Percentiles rank a stretch among this genome's conserved stretches.
Evolutionary conservation across 2,888 invertebrate species (phyloP).

Genomic region (Ptychoptera albimana): DNA sequence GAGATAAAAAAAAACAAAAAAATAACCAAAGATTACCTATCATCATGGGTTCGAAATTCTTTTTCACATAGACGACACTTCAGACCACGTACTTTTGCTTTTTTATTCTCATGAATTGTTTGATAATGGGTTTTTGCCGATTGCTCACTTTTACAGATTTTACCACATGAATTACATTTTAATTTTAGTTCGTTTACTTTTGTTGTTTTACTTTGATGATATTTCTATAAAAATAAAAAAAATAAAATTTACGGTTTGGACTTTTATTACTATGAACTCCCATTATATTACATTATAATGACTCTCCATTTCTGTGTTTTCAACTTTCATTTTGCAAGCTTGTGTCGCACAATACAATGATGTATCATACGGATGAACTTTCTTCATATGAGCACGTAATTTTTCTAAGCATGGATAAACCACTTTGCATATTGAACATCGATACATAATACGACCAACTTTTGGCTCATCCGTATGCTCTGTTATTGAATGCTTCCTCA

Average conservation of each 20-base stretch:
- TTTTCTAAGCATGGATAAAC: not conserved
- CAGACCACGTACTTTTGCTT: conserved; percentile 18
- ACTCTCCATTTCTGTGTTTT: not conserved
- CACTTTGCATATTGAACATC: not conserved
- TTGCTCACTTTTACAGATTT: not conserved
- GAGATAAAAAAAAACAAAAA: too few species aligned
- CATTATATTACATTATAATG: not conserved
- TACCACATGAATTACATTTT: not conserved
- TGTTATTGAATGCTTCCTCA: not conserved
- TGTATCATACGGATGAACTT: not conserved
- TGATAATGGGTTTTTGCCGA: not conserved
- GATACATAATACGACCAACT: not conserved
- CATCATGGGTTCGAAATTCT: conserved; percentile 32
- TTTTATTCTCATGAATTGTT: not conserved
- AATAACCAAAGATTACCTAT: conserved; percentile 18
- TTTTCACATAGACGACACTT: conserved; percentile 34
- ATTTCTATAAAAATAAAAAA: not conserved
- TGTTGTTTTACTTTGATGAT: not conserved
- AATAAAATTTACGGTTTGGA: not conserved
- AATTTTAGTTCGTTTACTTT: not conserved
- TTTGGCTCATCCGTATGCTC: not conserved
- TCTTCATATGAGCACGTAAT: not conserved
- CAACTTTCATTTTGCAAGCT: not conserved
- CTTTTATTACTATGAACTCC: not conserved
- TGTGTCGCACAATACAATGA: not conserved